phyloP scores from a whole-genome alignment of 2,888 invertebrate species.

The Lasioglossum zephyrum region DNA sequence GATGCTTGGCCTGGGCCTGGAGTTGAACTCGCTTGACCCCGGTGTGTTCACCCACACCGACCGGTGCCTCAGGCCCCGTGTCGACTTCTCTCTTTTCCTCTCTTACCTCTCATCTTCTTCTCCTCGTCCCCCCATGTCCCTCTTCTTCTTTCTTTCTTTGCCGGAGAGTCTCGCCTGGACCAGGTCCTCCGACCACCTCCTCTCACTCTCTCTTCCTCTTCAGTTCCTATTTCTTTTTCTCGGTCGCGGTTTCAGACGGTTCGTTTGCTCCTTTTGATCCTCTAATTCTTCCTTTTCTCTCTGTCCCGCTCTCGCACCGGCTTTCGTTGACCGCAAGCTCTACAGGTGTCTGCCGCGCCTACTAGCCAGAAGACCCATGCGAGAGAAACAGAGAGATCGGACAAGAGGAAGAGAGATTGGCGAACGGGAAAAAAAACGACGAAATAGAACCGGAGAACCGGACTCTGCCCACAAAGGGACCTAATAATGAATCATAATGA shows the following conservation, averaged over 20 bases:
- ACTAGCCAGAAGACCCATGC: constrained; percentile 48
- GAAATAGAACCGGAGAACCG: constrained; percentile 76
- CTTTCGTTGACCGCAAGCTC: constrained; percentile 63
- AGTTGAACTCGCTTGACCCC: constrained; percentile 80
- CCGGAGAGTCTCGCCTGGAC: constrained; percentile 13
- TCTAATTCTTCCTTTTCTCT: constrained; percentile 65
- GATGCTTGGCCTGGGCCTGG: constrained; percentile 71
- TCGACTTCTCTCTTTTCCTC: constrained; percentile 67
- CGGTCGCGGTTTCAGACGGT: constrained; percentile 65
- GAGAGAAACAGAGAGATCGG: constrained; percentile 23
- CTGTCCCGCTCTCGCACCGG: constrained; percentile 36
- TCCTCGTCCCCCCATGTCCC: not conserved
- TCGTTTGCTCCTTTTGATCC: constrained; percentile 73
- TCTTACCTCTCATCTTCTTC: constrained; percentile 26
- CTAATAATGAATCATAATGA: constrained; percentile 81
- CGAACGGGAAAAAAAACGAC: constrained; percentile 55
- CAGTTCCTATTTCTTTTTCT: constrained; percentile 53
- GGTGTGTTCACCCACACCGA: constrained; percentile 80
- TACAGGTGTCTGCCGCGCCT: constrained; percentile 79
- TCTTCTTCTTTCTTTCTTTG: constrained; percentile 32
- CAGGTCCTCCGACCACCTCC: constrained; percentile 21
- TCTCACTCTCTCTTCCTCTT: constrained; percentile 30
- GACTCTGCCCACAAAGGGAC: constrained; percentile 77
- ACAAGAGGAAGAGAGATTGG: constrained; percentile 47
- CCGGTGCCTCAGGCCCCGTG: constrained; percentile 70